A percentile compares a stretch with the other conserved stretches of the same genome.
Conservation (phyloP, 2,888 invertebrate genomes). For the Horisme vitalbata region DNA sequence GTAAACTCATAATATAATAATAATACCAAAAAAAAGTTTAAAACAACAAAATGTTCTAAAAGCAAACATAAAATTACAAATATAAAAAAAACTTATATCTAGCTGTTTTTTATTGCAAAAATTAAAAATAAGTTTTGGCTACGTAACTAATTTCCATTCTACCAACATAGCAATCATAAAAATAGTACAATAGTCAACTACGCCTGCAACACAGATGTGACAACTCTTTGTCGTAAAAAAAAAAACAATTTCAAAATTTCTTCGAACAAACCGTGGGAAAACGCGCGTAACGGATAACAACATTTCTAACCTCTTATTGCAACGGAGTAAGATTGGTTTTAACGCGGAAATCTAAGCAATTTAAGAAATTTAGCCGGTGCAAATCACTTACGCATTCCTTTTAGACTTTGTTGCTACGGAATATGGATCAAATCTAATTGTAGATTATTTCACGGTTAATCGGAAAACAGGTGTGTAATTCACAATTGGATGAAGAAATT, state of each 20-base stretch:
- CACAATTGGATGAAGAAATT: conserved; percentile 3
- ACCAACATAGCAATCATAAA: not conserved
- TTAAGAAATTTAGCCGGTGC: not conserved
- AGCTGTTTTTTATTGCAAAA: no score
- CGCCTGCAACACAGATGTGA: conserved; percentile 16
- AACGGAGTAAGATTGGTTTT: conserved; percentile 9
- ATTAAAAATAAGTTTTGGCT: no score
- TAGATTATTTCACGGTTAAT: conserved; percentile 1
- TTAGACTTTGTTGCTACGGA: conserved; percentile 5
- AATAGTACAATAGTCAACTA: conserved; percentile 4
- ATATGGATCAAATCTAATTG: conserved; percentile 8
- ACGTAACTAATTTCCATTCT: no score
- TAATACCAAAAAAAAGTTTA: no score
- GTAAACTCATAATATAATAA: no score
- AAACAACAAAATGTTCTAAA: no score
- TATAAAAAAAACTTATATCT: no score
- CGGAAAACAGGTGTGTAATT: conserved; percentile 6
- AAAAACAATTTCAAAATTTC: conserved; percentile 10
- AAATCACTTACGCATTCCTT: not conserved
- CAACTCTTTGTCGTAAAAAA: conserved; percentile 2
- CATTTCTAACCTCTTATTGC: conserved; percentile 11
- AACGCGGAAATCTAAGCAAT: not conserved
- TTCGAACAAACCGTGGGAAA: conserved; percentile 18
- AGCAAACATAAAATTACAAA: no score
- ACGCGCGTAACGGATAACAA: conserved; percentile 3